Conservation (phyloP, 2,113 vertebrate genomes). For the Sinocyclocheilus anshuiensis region DNA sequence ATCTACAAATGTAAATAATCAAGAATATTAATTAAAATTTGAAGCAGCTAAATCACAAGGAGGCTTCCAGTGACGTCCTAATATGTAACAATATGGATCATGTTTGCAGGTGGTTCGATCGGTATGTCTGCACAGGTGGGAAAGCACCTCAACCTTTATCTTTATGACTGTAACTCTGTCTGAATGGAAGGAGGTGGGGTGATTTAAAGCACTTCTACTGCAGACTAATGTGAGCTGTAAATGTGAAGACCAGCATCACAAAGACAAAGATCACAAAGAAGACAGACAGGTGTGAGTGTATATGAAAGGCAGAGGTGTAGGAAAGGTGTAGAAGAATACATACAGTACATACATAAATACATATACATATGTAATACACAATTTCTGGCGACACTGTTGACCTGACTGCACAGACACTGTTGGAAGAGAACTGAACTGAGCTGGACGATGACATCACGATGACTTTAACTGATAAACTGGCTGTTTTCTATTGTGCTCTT, state of each 20-base stretch:
- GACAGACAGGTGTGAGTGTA: constrained; percentile 58
- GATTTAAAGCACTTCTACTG: constrained; percentile 65
- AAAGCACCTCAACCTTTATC: constrained; percentile 76
- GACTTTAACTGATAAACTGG: too few relatives aligned
- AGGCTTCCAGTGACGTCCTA: not conserved
- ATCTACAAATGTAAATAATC: not conserved
- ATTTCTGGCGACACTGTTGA: too few relatives aligned
- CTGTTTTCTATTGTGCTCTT: too few relatives aligned
- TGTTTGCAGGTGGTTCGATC: constrained; percentile 1
- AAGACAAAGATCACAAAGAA: constrained; percentile 73
- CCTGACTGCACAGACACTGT: too few relatives aligned
- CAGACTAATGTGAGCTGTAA: constrained; percentile 33
- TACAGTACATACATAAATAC: too few relatives aligned
- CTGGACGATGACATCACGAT: too few relatives aligned
- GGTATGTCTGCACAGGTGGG: constrained; percentile 62
- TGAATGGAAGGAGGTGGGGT: constrained; percentile 56
- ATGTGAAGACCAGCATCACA: constrained; percentile 75
- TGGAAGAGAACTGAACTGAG: too few relatives aligned
- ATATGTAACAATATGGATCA: not conserved
- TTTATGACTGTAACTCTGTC: constrained; percentile 69
- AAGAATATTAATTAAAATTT: not conserved
- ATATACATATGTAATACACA: not conserved
- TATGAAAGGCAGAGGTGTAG: not conserved
- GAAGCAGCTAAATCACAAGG: not conserved
- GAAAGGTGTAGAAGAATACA: not conserved